Evolutionary conservation across 2,888 invertebrate species (phyloP).

Genomic region (Thera obeliscata): DNA sequence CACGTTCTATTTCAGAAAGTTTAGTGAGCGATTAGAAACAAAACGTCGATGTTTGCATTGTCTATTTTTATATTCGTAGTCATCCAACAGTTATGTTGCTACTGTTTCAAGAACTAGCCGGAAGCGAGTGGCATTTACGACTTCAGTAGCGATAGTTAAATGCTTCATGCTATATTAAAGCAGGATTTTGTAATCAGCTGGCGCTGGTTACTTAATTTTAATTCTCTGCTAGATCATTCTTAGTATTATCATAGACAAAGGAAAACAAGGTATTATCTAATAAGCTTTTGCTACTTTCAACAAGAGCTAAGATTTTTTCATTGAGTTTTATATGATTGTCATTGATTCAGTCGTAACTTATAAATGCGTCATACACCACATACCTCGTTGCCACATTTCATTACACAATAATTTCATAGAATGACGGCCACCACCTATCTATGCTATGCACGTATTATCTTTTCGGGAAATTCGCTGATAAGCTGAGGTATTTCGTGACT

Average conservation of each 20-base stretch:
- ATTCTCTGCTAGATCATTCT: no score
- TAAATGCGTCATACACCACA: no score
- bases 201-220: no score
- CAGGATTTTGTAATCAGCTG: no score
- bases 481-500: background rate
- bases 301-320: no score
- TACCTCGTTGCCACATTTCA: background rate
- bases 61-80: conserved; percentile 23
- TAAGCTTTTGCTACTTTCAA: no score
- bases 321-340: no score
- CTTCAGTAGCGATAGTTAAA: no score
- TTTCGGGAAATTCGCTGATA: conserved; percentile 11
- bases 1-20: conserved; percentile 21
- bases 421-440: background rate
- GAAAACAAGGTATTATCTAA: no score
- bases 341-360: no score
- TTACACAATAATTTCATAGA: background rate
- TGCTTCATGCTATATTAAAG: no score
- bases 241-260: no score
- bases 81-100: conserved; percentile 17
- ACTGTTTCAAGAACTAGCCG: background rate
- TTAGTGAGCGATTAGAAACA: conserved; percentile 10
- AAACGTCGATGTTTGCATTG: conserved; percentile 15
- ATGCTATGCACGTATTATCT: background rate
- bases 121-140: background rate